Evolutionary conservation across 64 coral and sea anemone species (phyloP), one percentile per base, ranked within the genome.

Genomic region (Catalaphyllia jardinei): DNA sequence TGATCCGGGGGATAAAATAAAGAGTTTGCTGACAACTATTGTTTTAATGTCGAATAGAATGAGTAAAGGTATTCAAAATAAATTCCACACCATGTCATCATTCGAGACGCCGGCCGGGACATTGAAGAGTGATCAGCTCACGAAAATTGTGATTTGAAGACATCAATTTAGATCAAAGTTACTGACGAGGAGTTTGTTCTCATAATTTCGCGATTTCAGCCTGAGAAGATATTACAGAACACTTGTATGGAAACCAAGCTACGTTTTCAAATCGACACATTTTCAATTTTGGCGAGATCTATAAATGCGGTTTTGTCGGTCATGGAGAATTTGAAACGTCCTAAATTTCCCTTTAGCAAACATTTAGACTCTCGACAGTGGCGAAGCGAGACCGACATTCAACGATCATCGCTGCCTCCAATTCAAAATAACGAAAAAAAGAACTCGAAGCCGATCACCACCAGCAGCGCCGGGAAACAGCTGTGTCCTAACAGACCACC

Each of bases 321-420:
- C 22, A 85, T 85, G 81, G 81, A 85, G 49, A 39, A 18, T 28
- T 85, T 85, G 20, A 85, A 85, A 85, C 62, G 62, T 2, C 52
- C 61, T 71, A 71, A 50, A 39, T 71, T 71, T 28, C 39, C 81
- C 24, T 25, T 46, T 3, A 13, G 18, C 19, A 71, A 64, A 25
- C 35, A 24, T 38, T 62, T 49, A 6, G 24, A 71, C 10, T 28
- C 20, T 25, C 81, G 81, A 12, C 63, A 35, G 22, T 85, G 81
- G 81, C 31, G 81, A 67, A 85, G 81, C 63, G 81, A 85, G 33
- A 85, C 81, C 12, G 81, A 85, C 63, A 49, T 85, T 62, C 55
- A 19, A 14, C 31, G 27, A 15, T 85, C 81, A 69, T 67, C 62
- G 14, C 62, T 85, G 15, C 81, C 81, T 27, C 81, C 81, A 38